These are phyloP conservation scores for Marmota monax DNA, from an alignment of 2,113 vertebrate species.

Conservation along the genomic window DNA sequence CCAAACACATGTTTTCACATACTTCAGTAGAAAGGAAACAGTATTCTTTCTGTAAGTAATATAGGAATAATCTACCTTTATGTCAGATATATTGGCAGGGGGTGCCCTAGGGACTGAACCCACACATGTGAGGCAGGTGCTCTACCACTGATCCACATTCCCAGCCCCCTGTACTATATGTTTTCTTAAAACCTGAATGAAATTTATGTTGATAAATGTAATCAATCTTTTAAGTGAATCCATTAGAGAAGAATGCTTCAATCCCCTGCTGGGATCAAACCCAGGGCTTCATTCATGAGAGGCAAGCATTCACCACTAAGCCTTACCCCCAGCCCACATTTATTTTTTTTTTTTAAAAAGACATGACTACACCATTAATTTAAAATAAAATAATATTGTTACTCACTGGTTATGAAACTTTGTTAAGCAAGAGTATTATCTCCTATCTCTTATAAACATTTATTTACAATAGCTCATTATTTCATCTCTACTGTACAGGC, in stretches of 20 bases:
- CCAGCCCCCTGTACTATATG: background rate
- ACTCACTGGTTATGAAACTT: slow-evolving; percentile 6
- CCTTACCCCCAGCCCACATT: background rate
- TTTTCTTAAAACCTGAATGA: slow-evolving; percentile 35
- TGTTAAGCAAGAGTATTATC: slow-evolving; percentile 12
- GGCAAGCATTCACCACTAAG: background rate
- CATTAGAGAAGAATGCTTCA: slow-evolving; percentile 38
- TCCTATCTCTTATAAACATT: slow-evolving; percentile 46
- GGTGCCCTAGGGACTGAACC: background rate
- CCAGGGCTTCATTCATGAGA: too few relatives aligned
- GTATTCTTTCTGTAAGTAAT: slow-evolving; percentile 16
- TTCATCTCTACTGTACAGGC: slow-evolving; percentile 2
- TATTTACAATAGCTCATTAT: slow-evolving; percentile 33
- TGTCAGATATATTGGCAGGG: too few relatives aligned
- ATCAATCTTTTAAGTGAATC: slow-evolving; percentile 1
- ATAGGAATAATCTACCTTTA: background rate
- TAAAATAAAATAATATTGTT: slow-evolving; percentile 27
- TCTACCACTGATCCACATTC: background rate
- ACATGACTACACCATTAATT: background rate
- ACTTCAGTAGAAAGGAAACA: slow-evolving; percentile 12
- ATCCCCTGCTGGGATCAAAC: background rate
- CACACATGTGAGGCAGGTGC: too few relatives aligned
- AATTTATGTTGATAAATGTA: slow-evolving; percentile 44
- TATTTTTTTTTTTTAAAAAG: background rate
- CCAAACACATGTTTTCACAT: slow-evolving; percentile 47